These are phyloP conservation scores for Diabrotica balteata DNA, from an alignment of 2,888 invertebrate species.

Conservation along the genomic window DNA sequence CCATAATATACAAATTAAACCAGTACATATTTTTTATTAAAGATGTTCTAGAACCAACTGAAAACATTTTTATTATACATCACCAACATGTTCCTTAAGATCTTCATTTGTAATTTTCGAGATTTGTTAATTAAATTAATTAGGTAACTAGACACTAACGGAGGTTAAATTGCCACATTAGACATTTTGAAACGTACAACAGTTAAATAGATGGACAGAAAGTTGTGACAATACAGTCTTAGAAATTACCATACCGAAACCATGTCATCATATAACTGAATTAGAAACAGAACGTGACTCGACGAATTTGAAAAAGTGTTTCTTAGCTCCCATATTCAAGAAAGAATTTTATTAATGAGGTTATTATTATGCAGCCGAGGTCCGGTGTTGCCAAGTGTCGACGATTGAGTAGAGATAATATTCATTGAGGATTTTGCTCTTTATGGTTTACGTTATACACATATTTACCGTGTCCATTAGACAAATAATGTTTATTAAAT, in stretches of 20 bases:
- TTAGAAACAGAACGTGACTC: constrained; percentile 24
- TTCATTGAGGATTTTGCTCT: too few relatives aligned
- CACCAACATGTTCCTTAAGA: not conserved
- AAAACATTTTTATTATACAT: too few relatives aligned
- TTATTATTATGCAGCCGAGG: constrained; percentile 10
- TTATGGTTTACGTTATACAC: too few relatives aligned
- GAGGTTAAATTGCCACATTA: constrained; percentile 18
- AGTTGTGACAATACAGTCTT: constrained; percentile 2
- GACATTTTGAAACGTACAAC: constrained; percentile 7
- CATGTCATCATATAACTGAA: constrained; percentile 22
- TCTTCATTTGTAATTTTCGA: constrained; percentile 5
- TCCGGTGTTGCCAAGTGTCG: constrained; percentile 15
- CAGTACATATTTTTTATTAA: too few relatives aligned
- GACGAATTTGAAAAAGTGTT: constrained; percentile 16
- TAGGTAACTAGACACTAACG: constrained; percentile 13
- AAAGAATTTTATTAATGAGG: constrained; percentile 27
- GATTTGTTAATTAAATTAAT: constrained; percentile 15
- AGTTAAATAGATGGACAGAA: constrained; percentile 9
- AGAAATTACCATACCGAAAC: constrained; percentile 14
- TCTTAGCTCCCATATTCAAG: constrained; percentile 20
- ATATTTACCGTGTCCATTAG: too few relatives aligned
- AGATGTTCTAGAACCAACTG: too few relatives aligned
- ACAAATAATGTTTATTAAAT: too few relatives aligned
- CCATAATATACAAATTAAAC: too few relatives aligned
- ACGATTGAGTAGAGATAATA: too few relatives aligned